These are phyloP conservation scores for Brachyrhaphis roseni DNA, from an alignment of 2,797 vertebrate species.

Conservation along the genomic window DNA sequence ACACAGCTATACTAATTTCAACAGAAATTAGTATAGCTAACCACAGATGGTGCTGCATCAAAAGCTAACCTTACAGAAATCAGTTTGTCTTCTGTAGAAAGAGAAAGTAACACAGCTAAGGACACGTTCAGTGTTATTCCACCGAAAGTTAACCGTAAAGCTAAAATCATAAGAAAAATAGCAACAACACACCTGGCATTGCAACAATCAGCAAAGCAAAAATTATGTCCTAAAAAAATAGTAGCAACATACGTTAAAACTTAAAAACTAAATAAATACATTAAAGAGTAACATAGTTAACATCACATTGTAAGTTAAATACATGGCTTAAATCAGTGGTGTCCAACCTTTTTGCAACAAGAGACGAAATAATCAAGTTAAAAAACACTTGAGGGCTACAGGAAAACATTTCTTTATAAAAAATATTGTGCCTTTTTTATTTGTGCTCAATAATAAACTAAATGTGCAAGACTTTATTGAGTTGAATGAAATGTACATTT, in stretches of 20 bases:
- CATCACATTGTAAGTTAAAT: neutral
- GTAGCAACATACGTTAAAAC: neutral
- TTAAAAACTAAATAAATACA: neutral
- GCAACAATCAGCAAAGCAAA: neutral
- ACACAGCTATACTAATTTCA: neutral
- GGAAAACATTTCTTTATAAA: neutral
- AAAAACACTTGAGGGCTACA: neutral
- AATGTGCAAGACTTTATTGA: neutral
- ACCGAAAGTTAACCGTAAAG: neutral
- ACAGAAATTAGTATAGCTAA: neutral
- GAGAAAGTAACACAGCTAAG: neutral
- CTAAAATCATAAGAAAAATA: neutral
- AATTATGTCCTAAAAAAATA: neutral
- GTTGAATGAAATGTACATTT: neutral
- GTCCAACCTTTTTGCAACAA: neutral
- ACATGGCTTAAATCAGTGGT: neutral
- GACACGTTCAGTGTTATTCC: neutral
- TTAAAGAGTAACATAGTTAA: neutral
- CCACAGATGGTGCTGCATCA: neutral
- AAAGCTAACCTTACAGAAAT: neutral
- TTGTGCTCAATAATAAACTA: neutral
- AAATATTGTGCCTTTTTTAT: neutral
- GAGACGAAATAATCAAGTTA: neutral
- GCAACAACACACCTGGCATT: neutral
- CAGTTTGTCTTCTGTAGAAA: neutral